Evolutionary conservation across 2,113 vertebrate genomes (phyloP), one percentile per base, ranked within the genome.

Genomic region (Hippocampus zosterae): DNA sequence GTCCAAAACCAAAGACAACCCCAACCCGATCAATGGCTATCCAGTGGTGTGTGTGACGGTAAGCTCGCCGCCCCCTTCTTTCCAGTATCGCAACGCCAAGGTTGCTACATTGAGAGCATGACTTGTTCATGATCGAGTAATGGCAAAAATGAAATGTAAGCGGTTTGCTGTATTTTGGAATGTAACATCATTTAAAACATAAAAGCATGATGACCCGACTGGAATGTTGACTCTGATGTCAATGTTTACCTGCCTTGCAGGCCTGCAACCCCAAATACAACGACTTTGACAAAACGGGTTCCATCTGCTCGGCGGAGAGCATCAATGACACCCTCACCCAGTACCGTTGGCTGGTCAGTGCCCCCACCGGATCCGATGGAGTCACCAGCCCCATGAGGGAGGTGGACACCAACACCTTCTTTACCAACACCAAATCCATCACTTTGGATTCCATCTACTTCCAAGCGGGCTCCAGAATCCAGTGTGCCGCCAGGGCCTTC

Each of bases 371-470:
- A 53, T 85, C 86, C 0, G 92, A 94, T 10, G 91, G 94, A 25
- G 93, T 94, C 59, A 94, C 94, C 81, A 94, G 92, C 68, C 93
- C 91, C 6, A 92, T 94, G 93, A 91, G 89, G 62, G 93, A 95
- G 85, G 92, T 92, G 79, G 92, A 95, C 81, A 90, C 91, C 2
- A 92, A 93, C 76, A 94, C 92, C 16, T 94, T 94, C 88, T 95
- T 95, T 82, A 94, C 92, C 78, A 92, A 91, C 85, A 94, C 92
- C 74, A 94, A 94, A 82, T 91, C 89, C 69, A 90, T 95, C 82
- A 91, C 92, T 44, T 84, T 94, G 78, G 93, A 95, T 81, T 93
- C 94, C 2, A 88, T 94, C 76, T 94, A 93, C 78, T 94, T 94
- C 88, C 93, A 94, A 76, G 91, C 92, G 8, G 92, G 93, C 18